Conservation (phyloP, 2,888 invertebrate genomes). For the Bursaphelenchus okinawaensis region DNA sequence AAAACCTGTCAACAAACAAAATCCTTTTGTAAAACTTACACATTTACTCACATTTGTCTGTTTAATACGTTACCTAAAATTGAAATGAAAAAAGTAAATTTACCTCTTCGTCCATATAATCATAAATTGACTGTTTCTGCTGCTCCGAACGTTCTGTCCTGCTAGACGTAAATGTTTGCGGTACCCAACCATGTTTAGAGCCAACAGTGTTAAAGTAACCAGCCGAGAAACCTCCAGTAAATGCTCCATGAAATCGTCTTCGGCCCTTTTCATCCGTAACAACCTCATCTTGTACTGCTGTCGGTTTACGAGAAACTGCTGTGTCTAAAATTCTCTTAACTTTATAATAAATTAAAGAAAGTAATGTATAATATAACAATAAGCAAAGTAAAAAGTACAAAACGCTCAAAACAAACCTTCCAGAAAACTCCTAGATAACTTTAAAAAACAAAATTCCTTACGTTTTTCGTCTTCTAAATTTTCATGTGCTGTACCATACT, state of each 20-base stretch:
- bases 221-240: conserved; percentile 95
- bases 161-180: conserved; percentile 82
- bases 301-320: conserved; percentile 67
- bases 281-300: conserved; percentile 74
- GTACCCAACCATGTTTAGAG: conserved; percentile 82
- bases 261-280: conserved; percentile 82
- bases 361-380: background rate
- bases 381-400: background rate
- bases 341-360: background rate
- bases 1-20: too few species aligned
- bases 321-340: conserved; percentile 19
- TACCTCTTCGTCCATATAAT: conserved; percentile 95
- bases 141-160: conserved; percentile 70
- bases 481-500: conserved; percentile 52
- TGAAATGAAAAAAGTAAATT: conserved; percentile 13
- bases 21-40: too few species aligned
- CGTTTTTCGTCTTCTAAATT: conserved; percentile 48
- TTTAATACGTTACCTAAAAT: too few species aligned
- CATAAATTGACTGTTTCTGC: conserved; percentile 67
- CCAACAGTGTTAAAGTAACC: conserved; percentile 96
- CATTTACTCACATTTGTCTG: too few species aligned
- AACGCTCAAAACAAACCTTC: background rate
- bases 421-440: background rate
- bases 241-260: conserved; percentile 92
- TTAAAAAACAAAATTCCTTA: conserved; percentile 17